Evolutionary conservation across 2,113 vertebrate species (phyloP).

Genomic region (Epinephelus lanceolatus): DNA sequence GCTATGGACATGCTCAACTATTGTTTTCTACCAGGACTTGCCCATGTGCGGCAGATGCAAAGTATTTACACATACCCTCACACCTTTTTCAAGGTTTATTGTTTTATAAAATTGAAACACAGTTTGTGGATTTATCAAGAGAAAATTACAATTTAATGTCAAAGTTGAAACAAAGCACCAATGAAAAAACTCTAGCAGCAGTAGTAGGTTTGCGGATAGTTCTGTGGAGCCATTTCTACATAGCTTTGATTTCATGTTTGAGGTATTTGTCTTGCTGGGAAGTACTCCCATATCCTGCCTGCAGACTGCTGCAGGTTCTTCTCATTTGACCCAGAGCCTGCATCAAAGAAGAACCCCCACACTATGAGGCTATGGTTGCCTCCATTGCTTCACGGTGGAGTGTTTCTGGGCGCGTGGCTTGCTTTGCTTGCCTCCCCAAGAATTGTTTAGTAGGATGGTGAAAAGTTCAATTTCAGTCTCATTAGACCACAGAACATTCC

Average conservation of each 20-base stretch:
- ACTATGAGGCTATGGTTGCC: neutral
- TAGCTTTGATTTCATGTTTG: neutral
- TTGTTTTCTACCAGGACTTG: constrained; percentile 21
- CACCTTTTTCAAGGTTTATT: neutral
- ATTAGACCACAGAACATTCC: neutral
- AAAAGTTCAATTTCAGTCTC: neutral
- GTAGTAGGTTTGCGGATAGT: neutral
- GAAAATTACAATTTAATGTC: constrained; percentile 14
- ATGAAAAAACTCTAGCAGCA: neutral
- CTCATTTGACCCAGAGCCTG: neutral
- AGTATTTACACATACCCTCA: neutral
- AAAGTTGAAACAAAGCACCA: neutral
- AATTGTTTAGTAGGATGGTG: neutral
- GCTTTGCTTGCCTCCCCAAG: neutral
- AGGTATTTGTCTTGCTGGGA: neutral
- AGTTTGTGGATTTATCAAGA: neutral
- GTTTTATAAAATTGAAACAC: neutral
- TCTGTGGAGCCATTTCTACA: neutral
- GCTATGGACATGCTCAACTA: constrained; percentile 9
- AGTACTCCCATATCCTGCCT: neutral
- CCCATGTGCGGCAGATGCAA: constrained; percentile 3
- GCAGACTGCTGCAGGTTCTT: neutral
- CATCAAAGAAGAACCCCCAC: neutral
- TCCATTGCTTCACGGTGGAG: no score
- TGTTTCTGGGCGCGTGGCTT: neutral